Percentiles rank a stretch among this genome's conserved stretches.
Evolutionary conservation across 2,888 invertebrate species (phyloP).

Genomic region (Trichogramma evanescens): DNA sequence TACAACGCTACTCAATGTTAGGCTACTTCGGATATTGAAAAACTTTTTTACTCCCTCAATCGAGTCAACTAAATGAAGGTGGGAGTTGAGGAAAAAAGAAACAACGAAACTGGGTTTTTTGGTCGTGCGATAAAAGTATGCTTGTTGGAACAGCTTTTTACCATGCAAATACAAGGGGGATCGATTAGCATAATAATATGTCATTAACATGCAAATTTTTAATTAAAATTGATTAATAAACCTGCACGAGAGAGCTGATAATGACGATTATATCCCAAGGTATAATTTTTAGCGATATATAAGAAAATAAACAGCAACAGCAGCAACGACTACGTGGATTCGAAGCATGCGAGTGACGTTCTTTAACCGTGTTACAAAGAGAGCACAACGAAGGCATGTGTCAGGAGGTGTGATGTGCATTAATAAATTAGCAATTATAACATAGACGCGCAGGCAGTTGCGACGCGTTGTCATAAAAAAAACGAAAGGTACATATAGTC

Average conservation of each 20-base stretch:
- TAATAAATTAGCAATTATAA: conserved; percentile 20
- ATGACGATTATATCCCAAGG: too few relatives aligned
- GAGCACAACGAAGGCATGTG: neutral
- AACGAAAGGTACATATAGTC: too few relatives aligned
- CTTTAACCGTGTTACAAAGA: neutral
- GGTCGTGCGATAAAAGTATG: too few relatives aligned
- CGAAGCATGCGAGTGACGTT: neutral
- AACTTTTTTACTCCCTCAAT: too few relatives aligned
- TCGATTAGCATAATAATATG: too few relatives aligned
- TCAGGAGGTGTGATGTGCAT: conserved; percentile 14
- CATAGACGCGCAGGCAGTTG: neutral
- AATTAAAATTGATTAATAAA: neutral
- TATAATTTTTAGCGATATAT: neutral
- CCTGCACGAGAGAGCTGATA: neutral
- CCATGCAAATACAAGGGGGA: too few relatives aligned
- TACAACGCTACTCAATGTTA: too few relatives aligned
- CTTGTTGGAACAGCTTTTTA: too few relatives aligned
- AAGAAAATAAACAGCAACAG: neutral
- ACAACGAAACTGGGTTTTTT: too few relatives aligned
- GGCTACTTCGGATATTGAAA: too few relatives aligned
- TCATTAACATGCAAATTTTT: neutral
- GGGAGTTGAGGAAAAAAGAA: too few relatives aligned
- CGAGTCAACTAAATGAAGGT: too few relatives aligned
- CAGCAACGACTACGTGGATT: neutral
- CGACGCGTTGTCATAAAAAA: neutral